Percentiles rank a stretch among this genome's conserved stretches.
Evolutionary conservation across 2,113 vertebrate genomes (phyloP).

Genomic region (Furnarius figulus): DNA sequence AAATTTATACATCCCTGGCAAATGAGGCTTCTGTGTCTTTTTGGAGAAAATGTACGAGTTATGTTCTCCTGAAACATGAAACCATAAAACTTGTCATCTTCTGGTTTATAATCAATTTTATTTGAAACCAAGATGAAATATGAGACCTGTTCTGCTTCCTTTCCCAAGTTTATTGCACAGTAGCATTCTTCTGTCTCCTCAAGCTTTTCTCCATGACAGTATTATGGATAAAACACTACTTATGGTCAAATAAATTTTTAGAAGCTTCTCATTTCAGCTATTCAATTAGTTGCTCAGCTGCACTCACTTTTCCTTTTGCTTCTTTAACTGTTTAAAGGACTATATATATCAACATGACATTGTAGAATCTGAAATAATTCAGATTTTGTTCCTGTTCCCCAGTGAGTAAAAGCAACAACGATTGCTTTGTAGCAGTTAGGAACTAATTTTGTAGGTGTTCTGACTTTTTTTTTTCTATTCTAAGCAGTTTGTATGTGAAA

Average conservation of each 20-base stretch:
- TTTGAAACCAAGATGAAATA: background rate
- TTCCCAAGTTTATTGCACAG: background rate
- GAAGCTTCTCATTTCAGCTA: background rate
- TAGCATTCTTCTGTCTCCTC: background rate
- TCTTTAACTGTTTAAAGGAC: background rate
- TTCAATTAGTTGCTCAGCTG: background rate
- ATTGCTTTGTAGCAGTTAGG: background rate
- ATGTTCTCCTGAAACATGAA: background rate
- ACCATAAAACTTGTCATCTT: background rate
- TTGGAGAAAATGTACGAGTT: background rate
- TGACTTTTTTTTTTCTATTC: background rate
- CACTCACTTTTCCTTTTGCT: background rate
- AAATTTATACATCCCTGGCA: background rate
- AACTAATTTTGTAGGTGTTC: background rate
- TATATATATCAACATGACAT: background rate
- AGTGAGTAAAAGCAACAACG: background rate
- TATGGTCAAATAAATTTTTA: background rate
- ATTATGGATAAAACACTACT: background rate
- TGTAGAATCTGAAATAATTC: background rate
- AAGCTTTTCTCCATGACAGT: background rate
- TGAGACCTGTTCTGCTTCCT: background rate
- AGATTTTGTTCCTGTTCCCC: background rate
- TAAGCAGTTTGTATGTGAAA: background rate
- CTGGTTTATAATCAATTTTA: background rate
- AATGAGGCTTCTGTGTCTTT: background rate